phyloP scores from a whole-genome alignment of 2,888 invertebrate species.

The Carterocephalus palaemon region DNA sequence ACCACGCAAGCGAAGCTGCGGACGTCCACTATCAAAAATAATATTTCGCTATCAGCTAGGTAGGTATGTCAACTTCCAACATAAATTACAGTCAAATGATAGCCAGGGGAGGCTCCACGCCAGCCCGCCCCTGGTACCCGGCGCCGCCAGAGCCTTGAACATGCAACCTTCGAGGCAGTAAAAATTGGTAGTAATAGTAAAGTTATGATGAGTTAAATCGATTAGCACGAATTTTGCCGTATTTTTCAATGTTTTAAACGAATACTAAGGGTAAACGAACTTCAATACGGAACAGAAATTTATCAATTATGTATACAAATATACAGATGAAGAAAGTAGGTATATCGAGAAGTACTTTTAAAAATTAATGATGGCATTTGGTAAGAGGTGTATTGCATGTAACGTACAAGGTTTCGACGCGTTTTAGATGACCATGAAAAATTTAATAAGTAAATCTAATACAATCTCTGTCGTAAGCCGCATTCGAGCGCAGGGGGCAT shows the following conservation, averaged over 20 bases:
- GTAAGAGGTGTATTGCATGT: too few relatives aligned
- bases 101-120: slow-evolving; percentile 48
- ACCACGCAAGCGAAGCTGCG: too few relatives aligned
- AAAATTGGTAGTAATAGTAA: slow-evolving; percentile 37
- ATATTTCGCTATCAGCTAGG: slow-evolving; percentile 10
- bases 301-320: too few relatives aligned
- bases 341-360: too few relatives aligned
- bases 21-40: neutral
- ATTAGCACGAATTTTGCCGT: slow-evolving; percentile 8
- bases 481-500: too few relatives aligned
- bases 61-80: slow-evolving; percentile 19
- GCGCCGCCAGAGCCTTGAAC: slow-evolving; percentile 52
- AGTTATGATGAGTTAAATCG: slow-evolving; percentile 12
- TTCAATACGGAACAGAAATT: too few relatives aligned
- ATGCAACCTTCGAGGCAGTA: slow-evolving; percentile 63
- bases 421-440: too few relatives aligned
- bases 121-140: slow-evolving; percentile 61
- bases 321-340: too few relatives aligned
- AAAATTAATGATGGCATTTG: too few relatives aligned
- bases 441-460: too few relatives aligned
- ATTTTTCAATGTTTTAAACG: neutral
- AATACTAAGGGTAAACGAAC: slow-evolving; percentile 4
- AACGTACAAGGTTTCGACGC: too few relatives aligned
- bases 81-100: slow-evolving; percentile 21
- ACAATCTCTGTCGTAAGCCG: too few relatives aligned